Percentiles rank a stretch among this genome's conserved stretches.
Conservation (phyloP, 2,113 vertebrate genomes). For the Suricata suricatta region DNA sequence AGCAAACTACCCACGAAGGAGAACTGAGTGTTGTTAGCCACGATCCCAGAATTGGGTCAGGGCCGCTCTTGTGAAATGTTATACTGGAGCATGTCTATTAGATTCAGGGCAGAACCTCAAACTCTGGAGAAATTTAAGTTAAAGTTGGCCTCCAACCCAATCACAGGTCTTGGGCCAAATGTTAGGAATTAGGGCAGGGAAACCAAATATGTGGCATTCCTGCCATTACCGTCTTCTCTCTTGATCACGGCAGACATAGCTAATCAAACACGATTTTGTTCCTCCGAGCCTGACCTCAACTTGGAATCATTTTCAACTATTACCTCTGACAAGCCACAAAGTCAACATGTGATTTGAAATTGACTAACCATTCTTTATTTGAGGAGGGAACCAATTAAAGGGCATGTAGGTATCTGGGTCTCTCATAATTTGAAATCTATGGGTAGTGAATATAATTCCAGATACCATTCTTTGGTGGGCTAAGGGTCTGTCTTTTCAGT, state of each 20-base stretch:
- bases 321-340: background rate
- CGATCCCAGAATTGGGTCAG: background rate
- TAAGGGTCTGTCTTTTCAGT: background rate
- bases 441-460: background rate
- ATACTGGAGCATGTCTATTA: background rate
- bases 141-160: background rate
- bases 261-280: background rate
- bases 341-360: background rate
- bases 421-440: background rate
- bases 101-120: background rate
- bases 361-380: background rate
- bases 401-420: background rate
- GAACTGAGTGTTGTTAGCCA: background rate
- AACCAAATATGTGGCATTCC: background rate
- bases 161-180: background rate
- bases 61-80: background rate
- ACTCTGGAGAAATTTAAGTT: conserved; percentile 28
- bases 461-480: background rate
- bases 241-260: background rate
- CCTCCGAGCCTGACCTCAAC: background rate
- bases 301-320: background rate
- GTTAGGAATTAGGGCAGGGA: background rate
- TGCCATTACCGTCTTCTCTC: background rate
- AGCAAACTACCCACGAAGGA: background rate
- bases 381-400: background rate